Conservation (phyloP, 1,140 invertebrate genomes). For the Cyclina sinensis region DNA sequence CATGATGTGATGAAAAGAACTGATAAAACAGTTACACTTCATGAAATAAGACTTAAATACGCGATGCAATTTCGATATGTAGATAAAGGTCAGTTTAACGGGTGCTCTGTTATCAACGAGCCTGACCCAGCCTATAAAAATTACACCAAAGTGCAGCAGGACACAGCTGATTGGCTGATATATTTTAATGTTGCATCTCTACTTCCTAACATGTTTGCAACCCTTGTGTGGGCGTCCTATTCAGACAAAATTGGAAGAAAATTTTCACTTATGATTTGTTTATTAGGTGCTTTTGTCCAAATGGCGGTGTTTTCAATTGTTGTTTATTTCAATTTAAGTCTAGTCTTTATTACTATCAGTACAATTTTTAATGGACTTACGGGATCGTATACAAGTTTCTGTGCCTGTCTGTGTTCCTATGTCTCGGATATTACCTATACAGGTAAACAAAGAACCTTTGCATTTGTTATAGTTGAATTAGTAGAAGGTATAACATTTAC, state of each 20-base stretch:
- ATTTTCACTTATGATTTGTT: conserved; percentile 14
- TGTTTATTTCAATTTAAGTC: conserved; percentile 26
- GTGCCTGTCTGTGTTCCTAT: conserved; percentile 37
- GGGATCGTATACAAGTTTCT: conserved; percentile 5
- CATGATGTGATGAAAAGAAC: conserved; percentile 1
- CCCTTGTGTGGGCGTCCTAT: conserved; percentile 23
- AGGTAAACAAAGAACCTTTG: conserved; percentile 40
- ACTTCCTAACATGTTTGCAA: conserved; percentile 57
- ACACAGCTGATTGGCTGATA: conserved; percentile 42
- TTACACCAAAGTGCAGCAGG: conserved; percentile 20
- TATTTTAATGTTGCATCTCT: conserved; percentile 24
- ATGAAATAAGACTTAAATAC: not conserved
- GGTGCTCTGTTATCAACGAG: conserved; percentile 16
- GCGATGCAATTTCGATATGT: too few relatives aligned
- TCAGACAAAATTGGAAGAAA: conserved; percentile 47
- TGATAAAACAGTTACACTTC: not conserved
- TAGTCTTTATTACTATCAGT: conserved; percentile 35
- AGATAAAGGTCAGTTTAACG: not conserved
- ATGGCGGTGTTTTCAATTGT: not conserved
- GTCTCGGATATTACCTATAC: conserved; percentile 34
- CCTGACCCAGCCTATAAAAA: conserved; percentile 17
- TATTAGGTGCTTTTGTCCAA: not conserved
- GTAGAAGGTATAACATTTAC: conserved; percentile 33
- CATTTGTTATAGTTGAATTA: conserved; percentile 40
- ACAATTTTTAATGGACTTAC: conserved; percentile 14